Percentiles rank a stretch among this genome's conserved stretches.
These are phyloP conservation scores for Pungitius pungitius DNA, from an alignment of 2,113 vertebrate genomes.

Conservation along the genomic window DNA sequence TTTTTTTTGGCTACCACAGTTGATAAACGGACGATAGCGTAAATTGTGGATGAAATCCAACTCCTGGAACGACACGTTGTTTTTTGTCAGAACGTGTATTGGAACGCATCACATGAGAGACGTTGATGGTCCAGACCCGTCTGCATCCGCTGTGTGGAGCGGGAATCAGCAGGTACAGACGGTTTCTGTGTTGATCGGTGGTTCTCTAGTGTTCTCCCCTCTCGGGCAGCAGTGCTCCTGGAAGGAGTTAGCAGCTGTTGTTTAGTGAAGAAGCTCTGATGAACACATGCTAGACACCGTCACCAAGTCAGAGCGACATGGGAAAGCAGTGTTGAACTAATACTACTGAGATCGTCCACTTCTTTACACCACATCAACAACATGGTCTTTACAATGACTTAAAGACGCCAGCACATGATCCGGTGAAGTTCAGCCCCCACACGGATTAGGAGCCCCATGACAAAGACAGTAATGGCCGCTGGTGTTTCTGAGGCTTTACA, in stretches of 20 bases:
- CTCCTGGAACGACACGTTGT: neutral
- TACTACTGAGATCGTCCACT: neutral
- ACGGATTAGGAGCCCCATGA: slow-evolving; percentile 47
- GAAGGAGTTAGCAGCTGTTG: neutral
- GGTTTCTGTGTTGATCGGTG: too few species aligned
- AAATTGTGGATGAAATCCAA: neutral
- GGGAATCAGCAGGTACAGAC: too few species aligned
- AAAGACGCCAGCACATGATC: slow-evolving; percentile 29
- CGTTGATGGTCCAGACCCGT: slow-evolving; percentile 1
- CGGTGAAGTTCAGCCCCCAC: slow-evolving; percentile 14
- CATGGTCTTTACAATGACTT: slow-evolving; percentile 25
- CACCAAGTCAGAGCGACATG: too few species aligned
- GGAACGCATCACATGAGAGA: neutral
- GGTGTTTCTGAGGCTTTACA: slow-evolving; percentile 45
- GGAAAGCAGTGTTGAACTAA: too few species aligned
- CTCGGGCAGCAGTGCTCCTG: neutral
- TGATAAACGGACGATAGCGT: neutral
- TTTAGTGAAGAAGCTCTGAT: neutral
- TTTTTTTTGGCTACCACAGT: too few species aligned
- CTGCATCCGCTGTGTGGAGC: neutral
- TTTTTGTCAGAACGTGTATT: neutral
- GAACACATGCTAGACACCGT: neutral
- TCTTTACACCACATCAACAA: slow-evolving; percentile 28
- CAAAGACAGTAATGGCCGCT: slow-evolving; percentile 66
- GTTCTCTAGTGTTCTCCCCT: neutral